A percentile compares a stretch with the other conserved stretches of the same genome.
Conservation (phyloP, 2,888 invertebrate genomes). For the Hirtodrosophila trivittata region DNA sequence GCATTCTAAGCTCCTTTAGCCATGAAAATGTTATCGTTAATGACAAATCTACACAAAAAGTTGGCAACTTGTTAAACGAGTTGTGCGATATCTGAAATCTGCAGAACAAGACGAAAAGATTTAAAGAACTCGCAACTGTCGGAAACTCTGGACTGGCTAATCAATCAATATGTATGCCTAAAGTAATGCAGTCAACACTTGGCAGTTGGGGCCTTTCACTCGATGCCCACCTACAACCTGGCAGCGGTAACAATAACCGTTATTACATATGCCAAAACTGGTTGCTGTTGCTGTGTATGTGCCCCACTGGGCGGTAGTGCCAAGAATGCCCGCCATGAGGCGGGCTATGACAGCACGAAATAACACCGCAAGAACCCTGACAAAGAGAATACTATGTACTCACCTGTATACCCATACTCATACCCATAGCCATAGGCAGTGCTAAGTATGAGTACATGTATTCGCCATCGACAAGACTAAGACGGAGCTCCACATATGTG, state of each 20-base stretch:
- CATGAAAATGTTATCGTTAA: conserved; percentile 64
- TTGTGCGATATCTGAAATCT: conserved; percentile 32
- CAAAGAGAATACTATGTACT: no score
- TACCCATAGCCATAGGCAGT: background rate
- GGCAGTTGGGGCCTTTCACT: conserved; percentile 50
- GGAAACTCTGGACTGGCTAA: conserved; percentile 49
- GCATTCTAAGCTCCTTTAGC: conserved; percentile 41
- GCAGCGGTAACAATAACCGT: conserved; percentile 55
- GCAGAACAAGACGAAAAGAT: no score
- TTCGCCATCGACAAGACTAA: conserved; percentile 37
- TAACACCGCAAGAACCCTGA: conserved; percentile 46
- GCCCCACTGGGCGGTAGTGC: conserved; percentile 63
- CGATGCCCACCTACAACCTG: conserved; percentile 54
- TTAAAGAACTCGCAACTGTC: conserved; percentile 36
- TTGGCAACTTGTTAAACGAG: conserved; percentile 63
- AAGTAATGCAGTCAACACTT: conserved; percentile 44
- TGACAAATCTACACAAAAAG: conserved; percentile 63
- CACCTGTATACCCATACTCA: background rate
- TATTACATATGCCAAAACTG: conserved; percentile 73
- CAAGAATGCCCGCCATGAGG: conserved; percentile 52
- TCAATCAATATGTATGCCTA: conserved; percentile 46
- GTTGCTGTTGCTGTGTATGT: conserved; percentile 46
- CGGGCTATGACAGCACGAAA: conserved; percentile 51
- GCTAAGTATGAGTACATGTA: conserved; percentile 18
- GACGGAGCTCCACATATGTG: conserved; percentile 28